Base-by-base conservation (phyloP, 1,140 invertebrate genomes). In the Drosophila murphyi region DNA sequence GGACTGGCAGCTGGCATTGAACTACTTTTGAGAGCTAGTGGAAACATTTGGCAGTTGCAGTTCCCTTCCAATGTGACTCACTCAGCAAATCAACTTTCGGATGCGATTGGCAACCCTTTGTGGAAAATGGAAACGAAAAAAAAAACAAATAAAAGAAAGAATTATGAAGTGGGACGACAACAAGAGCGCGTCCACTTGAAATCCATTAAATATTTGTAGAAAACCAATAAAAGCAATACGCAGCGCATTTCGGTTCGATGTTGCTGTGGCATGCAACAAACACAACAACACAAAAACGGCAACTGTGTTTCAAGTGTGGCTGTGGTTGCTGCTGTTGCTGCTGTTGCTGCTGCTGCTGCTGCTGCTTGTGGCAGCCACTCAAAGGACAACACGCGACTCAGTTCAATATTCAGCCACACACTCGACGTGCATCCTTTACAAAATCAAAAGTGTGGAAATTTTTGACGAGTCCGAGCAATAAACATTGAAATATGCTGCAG, bases 131-230 rank as follows among this genome's bases (percentile, higher is more conserved):
- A 48, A 61, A 43, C 8, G 54, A 61, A 68, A 76, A 72, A 59
- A 43, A 72, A 12, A 12, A 12, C n/a, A 12, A 62, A 83, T 20
- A 20, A 20, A 62, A 83, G 39, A 43, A 43, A 43, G 39, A 43
- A 88, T 88, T 89, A 89, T 88, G 85, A 88, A 88, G 83, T 88
- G 83, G 62, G 76, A 88, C 80, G 83, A 88, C 80, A 87, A 88
- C 83, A 88, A 88, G 83, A 50, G 85, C 45, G 80, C 77, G 77
- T 62, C 81, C 85, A 89, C 85, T 89, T 89, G 85, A 89, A 90
- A 89, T 89, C 85, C 85, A 89, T 89, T 89, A 89, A 89, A 89
- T 89, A 89, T 89, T 89, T 89, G 85, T 89, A 81, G 85, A 89
- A 74, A 89, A 89, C 85, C 85, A 89, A 89, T 89, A 89, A 89